phyloP scores from a whole-genome alignment of 1,140 invertebrate species.

The Vollenhovia emeryi region DNA sequence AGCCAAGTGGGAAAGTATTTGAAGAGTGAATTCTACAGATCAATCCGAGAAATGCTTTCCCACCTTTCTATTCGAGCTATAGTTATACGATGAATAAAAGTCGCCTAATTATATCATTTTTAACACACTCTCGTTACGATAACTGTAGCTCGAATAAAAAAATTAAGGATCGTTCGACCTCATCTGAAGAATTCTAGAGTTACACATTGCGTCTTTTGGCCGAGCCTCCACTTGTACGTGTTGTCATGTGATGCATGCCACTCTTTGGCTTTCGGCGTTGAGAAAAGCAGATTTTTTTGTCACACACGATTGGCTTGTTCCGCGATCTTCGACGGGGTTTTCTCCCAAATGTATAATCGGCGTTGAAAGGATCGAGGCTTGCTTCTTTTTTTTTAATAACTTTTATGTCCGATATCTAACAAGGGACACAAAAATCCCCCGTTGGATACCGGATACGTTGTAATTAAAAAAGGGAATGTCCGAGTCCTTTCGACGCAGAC shows the following conservation, averaged over 20 bases:
- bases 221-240: slow-evolving; percentile 29
- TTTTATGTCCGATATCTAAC: neutral
- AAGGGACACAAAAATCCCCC: neutral
- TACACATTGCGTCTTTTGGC: neutral
- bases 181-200: too few species aligned
- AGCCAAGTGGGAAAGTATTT: too few species aligned
- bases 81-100: too few species aligned
- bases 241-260: slow-evolving; percentile 58
- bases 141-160: too few species aligned
- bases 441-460: neutral
- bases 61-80: too few species aligned
- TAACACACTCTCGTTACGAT: too few species aligned
- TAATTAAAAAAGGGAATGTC: neutral
- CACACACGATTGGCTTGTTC: slow-evolving; percentile 39
- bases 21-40: too few species aligned
- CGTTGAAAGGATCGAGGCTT: neutral
- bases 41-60: too few species aligned
- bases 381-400: slow-evolving; percentile 1
- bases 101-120: too few species aligned
- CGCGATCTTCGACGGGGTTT: slow-evolving; percentile 5
- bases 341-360: neutral
- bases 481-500: neutral
- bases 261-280: slow-evolving; percentile 46
- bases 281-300: slow-evolving; percentile 12
- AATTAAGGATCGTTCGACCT: too few species aligned